Evolutionary conservation across 2,797 vertebrate species (phyloP), one percentile per base, ranked within the genome.

Genomic region (Labeo calbasu): DNA sequence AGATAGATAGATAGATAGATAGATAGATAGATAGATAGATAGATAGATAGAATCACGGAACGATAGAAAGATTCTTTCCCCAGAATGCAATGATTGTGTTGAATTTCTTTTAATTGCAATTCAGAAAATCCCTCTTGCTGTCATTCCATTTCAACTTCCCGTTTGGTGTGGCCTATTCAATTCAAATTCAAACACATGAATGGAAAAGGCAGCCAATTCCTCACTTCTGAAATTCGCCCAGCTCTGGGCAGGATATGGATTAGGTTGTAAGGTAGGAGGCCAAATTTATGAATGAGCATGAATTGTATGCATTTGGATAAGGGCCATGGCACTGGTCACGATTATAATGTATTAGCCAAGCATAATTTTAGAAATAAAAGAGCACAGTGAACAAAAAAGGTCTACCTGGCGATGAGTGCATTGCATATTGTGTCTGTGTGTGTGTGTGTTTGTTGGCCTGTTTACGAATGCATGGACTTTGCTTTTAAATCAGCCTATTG

Each of bases 401-500:
- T 48, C n/a, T 79, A 71, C 70, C 70, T 77, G 76, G 21, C 2
- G 3, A 57, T 77, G 51, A 17, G 19, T 12, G 69, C 10, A 36
- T 23, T 51, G 50, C 61, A 86, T 76, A 76, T 55, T 57, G 12
- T 21, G 48, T 63, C 23, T 83, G 69, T 32, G 21, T 81, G 63
- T 59, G 48, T 59, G 48, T 57, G 48, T 25, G 48, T 57, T 32
- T 50, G 59, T 72, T 83, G 66, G 88, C 79, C 87, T 92, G 90
- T 92, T 93, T 91, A 93, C 85, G n/a, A 84, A 92, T 92, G 90
- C 91, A 93, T 90, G 77, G 91, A 83, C 89, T 89, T 85, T 72
- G 68, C 40, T 87, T 86, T 86, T 86, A 86, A 84, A 89, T 90
- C 82, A 87, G 80, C 85, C 88, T 85, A 91, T 91, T 93, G 90